Evolutionary conservation across 2,888 invertebrate genomes (phyloP).

Genomic region (Tanytarsus gracilentus): DNA sequence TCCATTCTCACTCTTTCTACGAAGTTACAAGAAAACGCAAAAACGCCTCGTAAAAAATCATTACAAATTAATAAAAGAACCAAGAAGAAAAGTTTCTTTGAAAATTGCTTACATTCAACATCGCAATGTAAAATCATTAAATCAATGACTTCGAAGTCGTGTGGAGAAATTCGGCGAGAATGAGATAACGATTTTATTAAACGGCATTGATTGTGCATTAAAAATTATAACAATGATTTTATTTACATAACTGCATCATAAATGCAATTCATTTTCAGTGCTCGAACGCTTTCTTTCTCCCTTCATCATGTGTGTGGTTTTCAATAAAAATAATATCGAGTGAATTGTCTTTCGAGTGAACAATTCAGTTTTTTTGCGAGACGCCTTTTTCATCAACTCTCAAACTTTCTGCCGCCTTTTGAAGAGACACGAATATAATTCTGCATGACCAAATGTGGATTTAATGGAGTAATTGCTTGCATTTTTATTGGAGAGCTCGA

Average conservation of each 20-base stretch:
- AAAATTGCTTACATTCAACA: neutral
- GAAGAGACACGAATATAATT: too few species aligned
- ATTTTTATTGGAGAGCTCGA: too few species aligned
- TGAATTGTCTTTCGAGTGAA: too few species aligned
- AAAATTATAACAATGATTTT: neutral
- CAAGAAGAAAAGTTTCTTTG: constrained; percentile 7
- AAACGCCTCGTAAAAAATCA: constrained; percentile 3
- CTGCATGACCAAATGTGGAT: too few species aligned
- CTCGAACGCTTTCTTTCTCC: neutral
- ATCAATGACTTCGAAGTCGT: neutral
- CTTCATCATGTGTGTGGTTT: neutral
- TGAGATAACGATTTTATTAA: neutral
- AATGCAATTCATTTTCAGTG: neutral
- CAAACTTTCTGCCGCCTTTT: neutral
- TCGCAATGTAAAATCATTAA: neutral
- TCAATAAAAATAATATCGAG: neutral
- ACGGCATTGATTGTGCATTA: neutral
- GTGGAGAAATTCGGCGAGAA: neutral
- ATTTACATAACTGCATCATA: constrained; percentile 8
- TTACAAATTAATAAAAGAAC: constrained; percentile 9
- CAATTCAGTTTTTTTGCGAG: too few species aligned
- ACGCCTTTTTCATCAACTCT: neutral
- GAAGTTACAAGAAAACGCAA: neutral
- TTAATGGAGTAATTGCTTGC: too few species aligned
- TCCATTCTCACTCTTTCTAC: neutral